Base-by-base conservation (phyloP, 2,797 vertebrate genomes). In the Intellagama lesueurii region DNA sequence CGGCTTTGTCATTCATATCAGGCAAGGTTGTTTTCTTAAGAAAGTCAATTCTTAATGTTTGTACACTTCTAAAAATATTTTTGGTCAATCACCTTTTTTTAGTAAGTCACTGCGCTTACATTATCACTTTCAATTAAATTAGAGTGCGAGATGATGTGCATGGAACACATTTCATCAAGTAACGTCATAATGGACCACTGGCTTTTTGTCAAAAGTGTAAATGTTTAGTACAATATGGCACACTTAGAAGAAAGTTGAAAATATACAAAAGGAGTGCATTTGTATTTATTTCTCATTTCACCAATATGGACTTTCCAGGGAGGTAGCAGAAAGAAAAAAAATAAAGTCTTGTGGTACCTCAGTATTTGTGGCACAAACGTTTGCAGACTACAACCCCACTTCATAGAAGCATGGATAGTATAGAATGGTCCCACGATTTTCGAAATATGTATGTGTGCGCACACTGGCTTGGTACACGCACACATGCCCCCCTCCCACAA, bases 81-180 rank as follows among this genome's bases (percentile, higher is more conserved):
- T 81, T 87, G 11, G 68, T 86, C 70, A 83, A 40, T 91, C 86
- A 73, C 49, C 26, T n/a, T 0, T 32, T 66, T 87, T 66, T 6
- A 79, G 24, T 14, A 73, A 1, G 0, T 76, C 52, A 81, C 76
- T 28, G 5, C 84, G 28, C 0, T 81, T 87, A n/a, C 81, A 56
- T 89, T 88, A 88, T 80, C 40, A 73, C 85, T 85, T 86, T 89
- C 52, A 76, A 81, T 90, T 24, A 83, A 22, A 81, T 88, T 84
- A n/a, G 70, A 83, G 14, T 3, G 40, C 72, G 85, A 77, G 5
- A 19, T 80, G 87, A 88, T 44, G 30, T 44, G 35, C 60, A 86
- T 72, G 69, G 72, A 40, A 19, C 40, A 87, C 24, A 40, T 88
- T 87, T 91, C 78, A 77, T 81, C 75, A 64, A 81, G 12, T 1